phyloP scores from a whole-genome alignment of 2,888 invertebrate genomes.

The Amphipyra tragopoginis region DNA sequence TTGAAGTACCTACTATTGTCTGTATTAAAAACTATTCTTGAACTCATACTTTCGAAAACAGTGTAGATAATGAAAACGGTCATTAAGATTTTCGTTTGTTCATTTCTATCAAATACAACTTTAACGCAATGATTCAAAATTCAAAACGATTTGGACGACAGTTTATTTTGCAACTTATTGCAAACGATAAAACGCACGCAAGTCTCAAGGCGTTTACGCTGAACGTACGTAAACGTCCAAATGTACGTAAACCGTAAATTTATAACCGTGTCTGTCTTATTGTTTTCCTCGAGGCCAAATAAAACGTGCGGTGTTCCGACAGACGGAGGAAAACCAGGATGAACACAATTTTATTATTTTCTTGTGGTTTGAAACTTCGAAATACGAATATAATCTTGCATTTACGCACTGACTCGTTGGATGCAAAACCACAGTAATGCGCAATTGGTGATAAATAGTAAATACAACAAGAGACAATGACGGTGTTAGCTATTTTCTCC shows the following conservation, averaged over 20 bases:
- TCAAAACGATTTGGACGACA: slow-evolving; percentile 20
- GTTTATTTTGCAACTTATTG: too few relatives aligned
- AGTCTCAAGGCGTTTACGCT: slow-evolving; percentile 39
- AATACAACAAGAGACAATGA: too few relatives aligned
- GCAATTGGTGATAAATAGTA: neutral
- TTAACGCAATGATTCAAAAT: slow-evolving; percentile 11
- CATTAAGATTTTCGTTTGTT: slow-evolving; percentile 3
- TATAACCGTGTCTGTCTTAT: slow-evolving; percentile 55
- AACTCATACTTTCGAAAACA: slow-evolving; percentile 12
- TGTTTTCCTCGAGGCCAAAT: slow-evolving; percentile 44
- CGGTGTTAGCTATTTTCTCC: too few relatives aligned
- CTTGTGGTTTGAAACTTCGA: slow-evolving; percentile 12
- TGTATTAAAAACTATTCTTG: slow-evolving; percentile 4
- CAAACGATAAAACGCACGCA: slow-evolving; percentile 30
- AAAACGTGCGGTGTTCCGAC: slow-evolving; percentile 31
- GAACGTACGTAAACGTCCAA: slow-evolving; percentile 44
- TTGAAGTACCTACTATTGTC: neutral
- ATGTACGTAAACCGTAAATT: slow-evolving; percentile 67
- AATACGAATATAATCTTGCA: neutral
- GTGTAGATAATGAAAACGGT: slow-evolving; percentile 18
- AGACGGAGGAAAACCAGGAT: slow-evolving; percentile 31
- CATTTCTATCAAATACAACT: slow-evolving; percentile 9
- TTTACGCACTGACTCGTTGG: neutral
- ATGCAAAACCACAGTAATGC: neutral
- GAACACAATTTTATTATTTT: slow-evolving; percentile 45